These are phyloP conservation scores for Neoaliturus tenellus DNA, from an alignment of 2,888 invertebrate species.

Conservation along the genomic window DNA sequence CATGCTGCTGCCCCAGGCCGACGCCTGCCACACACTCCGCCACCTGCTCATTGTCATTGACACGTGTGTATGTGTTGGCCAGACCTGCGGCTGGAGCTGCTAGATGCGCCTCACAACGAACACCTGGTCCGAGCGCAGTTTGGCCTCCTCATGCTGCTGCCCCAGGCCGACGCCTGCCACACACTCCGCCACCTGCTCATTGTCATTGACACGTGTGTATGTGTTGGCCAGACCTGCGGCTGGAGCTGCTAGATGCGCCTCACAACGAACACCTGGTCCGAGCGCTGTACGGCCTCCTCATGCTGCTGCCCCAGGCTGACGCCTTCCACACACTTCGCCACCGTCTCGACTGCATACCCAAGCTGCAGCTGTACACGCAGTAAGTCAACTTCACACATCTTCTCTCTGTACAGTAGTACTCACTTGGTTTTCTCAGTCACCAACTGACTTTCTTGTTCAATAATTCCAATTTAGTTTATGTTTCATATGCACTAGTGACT, in stretches of 20 bases:
- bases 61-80: constrained; percentile 80
- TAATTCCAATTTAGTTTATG: too few relatives aligned
- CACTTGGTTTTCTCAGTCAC: too few relatives aligned
- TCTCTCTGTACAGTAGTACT: too few relatives aligned
- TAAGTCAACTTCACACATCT: not conserved
- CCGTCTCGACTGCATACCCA: constrained; percentile 83
- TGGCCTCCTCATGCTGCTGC: constrained; percentile 97
- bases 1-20: constrained; percentile 98
- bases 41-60: too few relatives aligned
- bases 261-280: constrained; percentile 88
- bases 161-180: constrained; percentile 98
- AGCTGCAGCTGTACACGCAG: constrained; percentile 30
- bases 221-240: constrained; percentile 84
- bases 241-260: constrained; percentile 90
- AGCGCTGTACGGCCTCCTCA: constrained; percentile 95
- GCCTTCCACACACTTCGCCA: constrained; percentile 2
- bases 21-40: constrained; percentile 93
- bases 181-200: constrained; percentile 84
- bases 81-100: constrained; percentile 95
- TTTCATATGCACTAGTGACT: too few relatives aligned
- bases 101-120: constrained; percentile 85
- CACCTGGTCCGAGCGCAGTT: constrained; percentile 92
- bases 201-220: not conserved
- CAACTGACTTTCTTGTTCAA: too few relatives aligned
- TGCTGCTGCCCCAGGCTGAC: constrained; percentile 98